Evolutionary conservation across 2,797 vertebrate genomes (phyloP).

Genomic region (Thunnus albacares): DNA sequence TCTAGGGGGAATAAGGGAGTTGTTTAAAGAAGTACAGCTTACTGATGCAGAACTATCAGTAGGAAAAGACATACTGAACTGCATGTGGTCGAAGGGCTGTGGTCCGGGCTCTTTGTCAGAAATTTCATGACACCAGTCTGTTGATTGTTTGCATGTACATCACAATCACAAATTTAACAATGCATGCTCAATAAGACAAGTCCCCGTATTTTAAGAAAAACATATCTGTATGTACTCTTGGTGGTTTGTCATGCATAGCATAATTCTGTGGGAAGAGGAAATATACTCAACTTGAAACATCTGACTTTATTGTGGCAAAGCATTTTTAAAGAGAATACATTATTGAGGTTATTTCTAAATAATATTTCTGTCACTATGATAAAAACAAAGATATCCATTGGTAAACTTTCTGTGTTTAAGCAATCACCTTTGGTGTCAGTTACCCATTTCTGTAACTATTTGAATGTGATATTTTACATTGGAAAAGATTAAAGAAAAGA

Average conservation of each 20-base stretch:
- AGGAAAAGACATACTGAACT: constrained; percentile 8
- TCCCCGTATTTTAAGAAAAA: constrained; percentile 11
- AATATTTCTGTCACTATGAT: constrained; percentile 5
- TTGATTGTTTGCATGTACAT: not conserved
- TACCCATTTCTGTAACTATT: not conserved
- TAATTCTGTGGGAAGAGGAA: constrained; percentile 28
- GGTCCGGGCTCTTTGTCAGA: not conserved
- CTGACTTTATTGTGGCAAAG: constrained; percentile 34
- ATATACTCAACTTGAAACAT: constrained; percentile 40
- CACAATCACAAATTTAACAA: constrained; percentile 3
- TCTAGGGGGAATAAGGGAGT: constrained; percentile 43
- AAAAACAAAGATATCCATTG: constrained; percentile 20
- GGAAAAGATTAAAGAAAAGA: not conserved
- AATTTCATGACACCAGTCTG: not conserved
- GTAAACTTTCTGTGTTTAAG: not conserved
- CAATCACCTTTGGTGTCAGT: not conserved
- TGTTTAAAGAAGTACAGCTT: constrained; percentile 43
- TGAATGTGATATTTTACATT: constrained; percentile 20
- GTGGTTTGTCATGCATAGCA: constrained; percentile 3
- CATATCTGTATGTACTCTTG: not conserved
- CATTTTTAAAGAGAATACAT: constrained; percentile 29
- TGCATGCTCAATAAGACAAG: constrained; percentile 16
- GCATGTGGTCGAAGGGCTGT: constrained; percentile 2
- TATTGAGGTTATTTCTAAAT: constrained; percentile 5
- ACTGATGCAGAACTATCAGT: constrained; percentile 28